Evolutionary conservation across 2,113 vertebrate genomes (phyloP), one percentile per base, ranked within the genome.

Genomic region (Tichodroma muraria): DNA sequence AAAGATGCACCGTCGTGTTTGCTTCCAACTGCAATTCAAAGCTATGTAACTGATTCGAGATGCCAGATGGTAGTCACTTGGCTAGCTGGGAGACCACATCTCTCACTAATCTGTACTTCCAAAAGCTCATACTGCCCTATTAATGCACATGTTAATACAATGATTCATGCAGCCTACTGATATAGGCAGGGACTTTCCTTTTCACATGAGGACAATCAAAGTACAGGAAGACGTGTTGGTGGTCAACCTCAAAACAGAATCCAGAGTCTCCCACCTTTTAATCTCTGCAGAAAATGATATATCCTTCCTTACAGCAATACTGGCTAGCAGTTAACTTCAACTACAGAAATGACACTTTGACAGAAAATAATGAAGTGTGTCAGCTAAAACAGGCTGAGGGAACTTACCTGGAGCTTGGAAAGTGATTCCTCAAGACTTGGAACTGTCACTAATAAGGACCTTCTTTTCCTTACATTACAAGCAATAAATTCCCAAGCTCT

Each of bases 401-500:
- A 93, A 82, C 92, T 94, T 95, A 98, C 98, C 98, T 98, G 98
- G 57, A 99, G 97, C 53, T 97, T 78, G 77, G 94, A 91, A 35
- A 99, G 96, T n/a, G 98, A 97, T 71, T 99, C 98, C 83, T 98
- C 92, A 89, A 99, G 97, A 91, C 98, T 98, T 77, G 99, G 99
- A 61, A 99, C 98, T 12, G 98, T 99, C 63, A 99, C 98, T 95
- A 99, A 80, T 57, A 99, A 96, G 8, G 98, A 97, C 5, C 98
- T 98, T 96, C 91, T 98, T 91, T 98, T 99, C 85, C 94, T 97
- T 72, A 99, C 92, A 63, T 98, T 97, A 87, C 97, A 94, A 85
- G 97, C 97, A 94, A 99, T 98, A 95, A 97, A 98, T 54, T 97
- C 97, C 99, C 99, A 99, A 33, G 98, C 97, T 96, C 99, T 99